Evolutionary conservation across 1,140 invertebrate species (phyloP), one percentile per base, ranked within the genome.

Genomic region (Bombus cullumanus): DNA sequence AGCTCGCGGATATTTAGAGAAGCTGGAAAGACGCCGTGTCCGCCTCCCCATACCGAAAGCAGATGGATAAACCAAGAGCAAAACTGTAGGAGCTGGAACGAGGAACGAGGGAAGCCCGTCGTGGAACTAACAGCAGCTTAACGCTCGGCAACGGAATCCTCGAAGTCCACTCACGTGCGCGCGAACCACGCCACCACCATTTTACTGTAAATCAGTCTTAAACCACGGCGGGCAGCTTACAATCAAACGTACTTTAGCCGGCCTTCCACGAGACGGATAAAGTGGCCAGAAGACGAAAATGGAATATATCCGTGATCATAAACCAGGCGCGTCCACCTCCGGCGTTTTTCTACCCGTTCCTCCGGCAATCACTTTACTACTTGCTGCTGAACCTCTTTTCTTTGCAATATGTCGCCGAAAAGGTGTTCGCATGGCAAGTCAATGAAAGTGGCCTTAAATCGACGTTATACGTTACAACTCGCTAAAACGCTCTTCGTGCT

Each of bases 201-300:
- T 90, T 89, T 66, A 90, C 93, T 93, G 93, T 95, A 95, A 95
- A 94, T 95, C 94, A 94, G 91, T 89, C 93, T 94, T 94, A 95
- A 94, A 95, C 92, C 92, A 68, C 78, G 18, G 84, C 80, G 83
- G 92, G 91, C 92, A 92, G 93, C 93, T 95, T 95, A 95, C 94
- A 95, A 95, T 95, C 94, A 94, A 95, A 95, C 92, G 92, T 95
- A 95, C 94, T 95, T 53, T 94, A 95, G 94, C 88, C 75, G 69
- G 72, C 77, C 68, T 86, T 83, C 82, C 76, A 64, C 81, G 41
- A 64, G 78, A 66, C 88, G 91, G 86, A 92, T 93, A 93, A 93
- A 94, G 92, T 91, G 89, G 86, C 64, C 69, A 57, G 47, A 81
- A 87, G 84, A 91, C 90, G 92, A 92, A 94, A 94, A 92, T 93